Percentiles rank a stretch among this genome's conserved stretches.
These are phyloP conservation scores for Mimas tiliae DNA, from an alignment of 2,888 invertebrate species.

Conservation along the genomic window DNA sequence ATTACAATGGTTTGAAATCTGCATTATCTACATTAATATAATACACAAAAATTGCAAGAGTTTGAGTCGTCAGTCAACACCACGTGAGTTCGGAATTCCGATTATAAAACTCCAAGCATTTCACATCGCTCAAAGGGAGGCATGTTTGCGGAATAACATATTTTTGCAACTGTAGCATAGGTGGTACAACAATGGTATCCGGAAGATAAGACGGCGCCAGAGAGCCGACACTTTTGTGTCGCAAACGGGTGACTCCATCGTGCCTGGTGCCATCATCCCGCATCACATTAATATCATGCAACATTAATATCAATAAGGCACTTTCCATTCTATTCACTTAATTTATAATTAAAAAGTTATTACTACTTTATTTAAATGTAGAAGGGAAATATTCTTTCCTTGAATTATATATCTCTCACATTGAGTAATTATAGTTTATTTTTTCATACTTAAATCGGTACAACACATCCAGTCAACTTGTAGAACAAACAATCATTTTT, in stretches of 20 bases:
- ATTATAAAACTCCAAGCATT: slow-evolving; percentile 8
- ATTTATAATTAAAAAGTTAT: neutral
- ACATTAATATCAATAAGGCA: neutral
- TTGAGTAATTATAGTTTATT: neutral
- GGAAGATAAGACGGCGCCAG: slow-evolving; percentile 16
- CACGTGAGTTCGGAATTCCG: slow-evolving; percentile 14
- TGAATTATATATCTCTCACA: neutral
- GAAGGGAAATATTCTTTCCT: too few species aligned
- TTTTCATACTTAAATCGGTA: neutral
- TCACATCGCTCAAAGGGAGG: slow-evolving; percentile 10
- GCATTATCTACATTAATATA: too few species aligned
- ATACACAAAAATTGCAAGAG: neutral
- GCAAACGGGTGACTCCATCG: slow-evolving; percentile 6
- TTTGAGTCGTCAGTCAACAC: neutral
- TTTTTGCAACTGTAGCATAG: neutral
- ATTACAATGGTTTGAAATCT: too few species aligned
- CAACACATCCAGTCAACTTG: neutral
- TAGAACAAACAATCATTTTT: neutral
- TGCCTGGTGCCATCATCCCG: neutral
- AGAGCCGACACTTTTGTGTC: slow-evolving; percentile 4
- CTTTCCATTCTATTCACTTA: neutral
- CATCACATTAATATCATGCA: slow-evolving; percentile 9
- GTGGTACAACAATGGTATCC: slow-evolving; percentile 8
- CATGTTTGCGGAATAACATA: slow-evolving; percentile 17
- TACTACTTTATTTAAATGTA: neutral